Evolutionary conservation across 1,140 invertebrate genomes (phyloP), one percentile per base, ranked within the genome.

Genomic region (Asobara japonica): DNA sequence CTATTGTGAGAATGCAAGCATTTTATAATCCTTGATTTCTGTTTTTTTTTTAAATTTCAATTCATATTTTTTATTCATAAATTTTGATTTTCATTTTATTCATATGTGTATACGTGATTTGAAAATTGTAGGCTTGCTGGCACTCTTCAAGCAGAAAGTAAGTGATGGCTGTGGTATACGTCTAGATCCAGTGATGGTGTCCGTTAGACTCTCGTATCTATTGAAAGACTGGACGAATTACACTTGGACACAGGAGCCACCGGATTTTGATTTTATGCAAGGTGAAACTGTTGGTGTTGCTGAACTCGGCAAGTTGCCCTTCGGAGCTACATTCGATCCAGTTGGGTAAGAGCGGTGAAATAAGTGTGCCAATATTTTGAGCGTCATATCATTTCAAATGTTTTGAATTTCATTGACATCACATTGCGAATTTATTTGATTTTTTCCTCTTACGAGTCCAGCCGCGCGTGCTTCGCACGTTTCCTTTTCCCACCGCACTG

Each of bases 271-370:
- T 80, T 91, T 91, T 29, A 82, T 89, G 76, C 87, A 91, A 87
- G 89, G 92, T 82, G 89, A 91, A 80, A 87, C 90, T 30, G 72
- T 87, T 31, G 86, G 84, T n/a, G 83, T 88, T 7, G 80, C 85
- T 41, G 89, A 90, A 77, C 83, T 92, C 38, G 89, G 89, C 41
- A 90, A 91, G 48, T 86, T 97, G 60, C 95, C 95, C 0, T 95
- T 96, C 90, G 96, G 96, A 70, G 93, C 94, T 36, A 90, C 91
- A 25, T 91, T 91, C 60, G 96, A 97, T 88, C 95, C 96, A 3
- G 89, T 93, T 18, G 83, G 87, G 91, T 92, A 87, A 82, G 76
- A 67, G 30, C n/a, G n/a, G n/a, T n/a, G n/a, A n/a, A 71, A 65
- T 13, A 27, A 45, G 38, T 75, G 60, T 61, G 80, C 62, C 22